phyloP scores from a whole-genome alignment of 1,140 invertebrate genomes.

The Bombus sibiricus region DNA sequence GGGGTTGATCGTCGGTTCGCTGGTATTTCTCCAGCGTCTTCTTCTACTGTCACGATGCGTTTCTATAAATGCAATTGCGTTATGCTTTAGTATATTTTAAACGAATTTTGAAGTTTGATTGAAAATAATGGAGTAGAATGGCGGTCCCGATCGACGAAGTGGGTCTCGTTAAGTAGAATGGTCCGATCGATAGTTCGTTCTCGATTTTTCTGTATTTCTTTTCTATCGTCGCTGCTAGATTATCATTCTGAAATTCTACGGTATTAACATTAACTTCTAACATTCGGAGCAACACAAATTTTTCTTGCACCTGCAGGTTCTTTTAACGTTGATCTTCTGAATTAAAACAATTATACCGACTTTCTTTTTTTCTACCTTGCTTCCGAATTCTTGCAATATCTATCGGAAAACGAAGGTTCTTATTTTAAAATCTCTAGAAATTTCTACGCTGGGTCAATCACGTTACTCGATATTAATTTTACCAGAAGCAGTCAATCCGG shows the following conservation, averaged over 20 bases:
- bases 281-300: neutral
- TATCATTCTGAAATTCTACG: no score
- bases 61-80: neutral
- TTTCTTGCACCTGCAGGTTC: no score
- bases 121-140: neutral
- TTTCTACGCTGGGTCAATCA: neutral
- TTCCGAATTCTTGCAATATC: neutral
- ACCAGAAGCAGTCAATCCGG: no score
- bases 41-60: neutral
- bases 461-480: neutral
- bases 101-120: neutral
- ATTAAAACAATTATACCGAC: neutral
- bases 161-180: neutral
- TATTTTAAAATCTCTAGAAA: neutral
- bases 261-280: neutral
- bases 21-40: neutral
- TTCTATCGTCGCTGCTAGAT: neutral
- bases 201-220: no score
- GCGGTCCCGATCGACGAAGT: no score
- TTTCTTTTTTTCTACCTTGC: neutral
- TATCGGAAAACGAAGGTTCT: neutral
- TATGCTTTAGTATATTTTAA: no score
- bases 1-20: neutral
- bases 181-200: no score
- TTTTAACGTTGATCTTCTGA: no score